These are phyloP conservation scores for Syndactyla subalaris DNA, from an alignment of 2,797 vertebrate genomes.

Conservation along the genomic window DNA sequence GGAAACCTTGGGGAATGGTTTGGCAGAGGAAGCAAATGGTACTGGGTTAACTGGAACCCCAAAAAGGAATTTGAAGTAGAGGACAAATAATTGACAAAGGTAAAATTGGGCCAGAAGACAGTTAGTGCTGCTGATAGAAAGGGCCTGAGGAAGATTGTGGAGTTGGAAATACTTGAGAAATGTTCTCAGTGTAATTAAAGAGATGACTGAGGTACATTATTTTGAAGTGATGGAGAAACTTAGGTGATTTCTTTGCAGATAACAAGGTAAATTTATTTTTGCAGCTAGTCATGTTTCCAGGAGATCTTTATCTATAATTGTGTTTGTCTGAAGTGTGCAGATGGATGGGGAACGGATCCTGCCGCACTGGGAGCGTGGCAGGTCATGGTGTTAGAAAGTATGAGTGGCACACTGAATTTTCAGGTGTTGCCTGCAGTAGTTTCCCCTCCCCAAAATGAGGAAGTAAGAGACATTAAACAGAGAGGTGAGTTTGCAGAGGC, in stretches of 20 bases:
- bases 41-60: background rate
- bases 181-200: constrained; percentile 25
- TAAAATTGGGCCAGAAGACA: background rate
- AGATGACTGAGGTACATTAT: background rate
- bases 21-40: background rate
- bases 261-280: constrained; percentile 8
- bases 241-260: constrained; percentile 17
- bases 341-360: background rate
- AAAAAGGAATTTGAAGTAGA: background rate
- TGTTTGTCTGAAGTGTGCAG: constrained; percentile 17
- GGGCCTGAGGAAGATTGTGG: background rate
- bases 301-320: constrained; percentile 64
- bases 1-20: accelerated
- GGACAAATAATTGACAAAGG: background rate
- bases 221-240: background rate
- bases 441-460: background rate
- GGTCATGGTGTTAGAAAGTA: background rate
- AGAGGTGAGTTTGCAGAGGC: background rate
- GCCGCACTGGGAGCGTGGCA: background rate
- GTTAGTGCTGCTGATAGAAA: background rate
- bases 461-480: background rate
- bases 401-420: background rate
- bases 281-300: background rate
- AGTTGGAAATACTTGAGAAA: background rate
- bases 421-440: background rate